These are phyloP conservation scores for Pocillopora meandrina DNA, from an alignment of 92 coral and sea anemone genomes.

Conservation along the genomic window DNA sequence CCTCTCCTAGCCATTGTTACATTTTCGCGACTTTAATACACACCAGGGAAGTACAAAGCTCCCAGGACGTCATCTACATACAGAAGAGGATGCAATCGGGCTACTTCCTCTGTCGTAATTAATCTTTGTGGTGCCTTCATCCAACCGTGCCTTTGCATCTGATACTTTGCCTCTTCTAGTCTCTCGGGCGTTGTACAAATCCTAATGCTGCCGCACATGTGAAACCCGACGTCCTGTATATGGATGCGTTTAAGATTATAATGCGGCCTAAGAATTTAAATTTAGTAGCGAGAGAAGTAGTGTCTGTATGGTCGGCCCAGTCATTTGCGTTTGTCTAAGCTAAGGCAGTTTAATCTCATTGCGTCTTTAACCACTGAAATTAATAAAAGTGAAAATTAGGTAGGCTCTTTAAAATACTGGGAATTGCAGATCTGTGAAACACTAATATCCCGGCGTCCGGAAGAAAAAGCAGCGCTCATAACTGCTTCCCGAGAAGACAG, in stretches of 20 bases:
- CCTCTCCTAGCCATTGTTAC: neutral
- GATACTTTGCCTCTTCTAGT: slow-evolving; percentile 85
- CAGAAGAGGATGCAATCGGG: slow-evolving; percentile 80
- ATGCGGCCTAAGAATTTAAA: too few relatives aligned
- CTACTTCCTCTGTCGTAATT: slow-evolving; percentile 82
- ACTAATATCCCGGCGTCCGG: too few relatives aligned
- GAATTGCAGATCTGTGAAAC: too few relatives aligned
- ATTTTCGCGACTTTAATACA: neutral
- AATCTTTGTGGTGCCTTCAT: slow-evolving; percentile 90
- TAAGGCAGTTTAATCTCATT: too few relatives aligned
- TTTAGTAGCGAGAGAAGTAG: too few relatives aligned
- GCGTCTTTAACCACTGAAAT: too few relatives aligned
- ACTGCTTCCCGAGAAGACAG: too few relatives aligned
- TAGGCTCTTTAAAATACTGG: too few relatives aligned
- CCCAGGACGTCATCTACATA: slow-evolving; percentile 80
- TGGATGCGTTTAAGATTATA: neutral
- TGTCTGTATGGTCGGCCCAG: too few relatives aligned
- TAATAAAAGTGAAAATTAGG: too few relatives aligned
- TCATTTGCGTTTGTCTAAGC: too few relatives aligned
- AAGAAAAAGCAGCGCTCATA: too few relatives aligned
- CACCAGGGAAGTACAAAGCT: slow-evolving; percentile 89
- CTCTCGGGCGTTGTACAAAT: slow-evolving; percentile 82
- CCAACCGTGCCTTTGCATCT: slow-evolving; percentile 91
- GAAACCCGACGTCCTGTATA: slow-evolving; percentile 83
- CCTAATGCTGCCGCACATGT: slow-evolving; percentile 86